A percentile compares a stretch with the other conserved stretches of the same genome.
These are phyloP conservation scores for Pithys albifrons DNA, from an alignment of 2,113 vertebrate genomes.

Conservation along the genomic window DNA sequence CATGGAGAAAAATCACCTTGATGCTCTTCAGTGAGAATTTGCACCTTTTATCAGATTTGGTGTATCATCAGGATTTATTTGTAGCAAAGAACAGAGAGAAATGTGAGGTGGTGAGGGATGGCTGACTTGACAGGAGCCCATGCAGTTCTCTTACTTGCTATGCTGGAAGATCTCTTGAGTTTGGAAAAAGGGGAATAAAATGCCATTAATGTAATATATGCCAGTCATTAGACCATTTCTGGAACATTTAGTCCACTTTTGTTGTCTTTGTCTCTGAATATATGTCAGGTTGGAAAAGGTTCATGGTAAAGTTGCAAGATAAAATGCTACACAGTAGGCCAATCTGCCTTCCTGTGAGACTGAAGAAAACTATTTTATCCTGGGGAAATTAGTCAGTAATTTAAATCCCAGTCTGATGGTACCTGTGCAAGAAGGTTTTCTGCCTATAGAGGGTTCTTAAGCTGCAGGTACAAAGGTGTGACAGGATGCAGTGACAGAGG, in stretches of 20 bases:
- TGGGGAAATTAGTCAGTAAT: not conserved
- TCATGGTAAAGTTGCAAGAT: not conserved
- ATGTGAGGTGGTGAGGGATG: not conserved
- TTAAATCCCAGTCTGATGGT: not conserved
- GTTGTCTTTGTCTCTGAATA: not conserved
- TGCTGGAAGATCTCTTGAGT: not conserved
- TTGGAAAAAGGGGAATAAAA: not conserved
- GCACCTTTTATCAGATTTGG: not conserved
- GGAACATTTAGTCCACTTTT: not conserved
- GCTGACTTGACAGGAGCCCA: not conserved
- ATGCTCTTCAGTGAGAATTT: not conserved
- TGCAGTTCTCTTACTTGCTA: not conserved
- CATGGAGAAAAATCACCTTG: not conserved
- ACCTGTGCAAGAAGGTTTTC: not conserved
- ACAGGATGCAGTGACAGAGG: not conserved
- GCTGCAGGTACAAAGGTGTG: not conserved
- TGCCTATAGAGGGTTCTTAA: not conserved
- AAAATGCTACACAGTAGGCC: not conserved
- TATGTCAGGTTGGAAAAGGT: not conserved
- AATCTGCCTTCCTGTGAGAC: not conserved
- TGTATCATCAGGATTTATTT: not conserved
- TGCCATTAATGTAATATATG: not conserved
- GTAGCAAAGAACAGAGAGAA: not conserved
- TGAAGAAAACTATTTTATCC: not conserved
- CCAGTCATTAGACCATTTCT: not conserved